A percentile compares a stretch with the other conserved stretches of the same genome.
These are phyloP conservation scores for Zoroaster sp. DNA, from an alignment of 53 echinoderm and acorn worm genomes.

Conservation along the genomic window DNA sequence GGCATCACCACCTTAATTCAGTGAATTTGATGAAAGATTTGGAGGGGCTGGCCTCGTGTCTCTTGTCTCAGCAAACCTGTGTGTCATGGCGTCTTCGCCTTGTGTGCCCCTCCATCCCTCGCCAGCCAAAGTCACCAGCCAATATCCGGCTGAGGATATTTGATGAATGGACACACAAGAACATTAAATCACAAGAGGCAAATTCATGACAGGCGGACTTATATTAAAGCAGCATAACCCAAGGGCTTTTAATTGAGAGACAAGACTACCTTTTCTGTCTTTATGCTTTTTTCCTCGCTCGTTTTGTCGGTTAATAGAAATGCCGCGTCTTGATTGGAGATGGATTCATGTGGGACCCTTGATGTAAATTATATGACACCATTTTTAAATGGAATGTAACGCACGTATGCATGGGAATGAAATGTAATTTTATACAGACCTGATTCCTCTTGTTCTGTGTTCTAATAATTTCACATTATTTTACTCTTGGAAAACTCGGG, in stretches of 20 bases:
- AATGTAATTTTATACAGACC: too few species aligned
- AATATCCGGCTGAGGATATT: slow-evolving; percentile 36
- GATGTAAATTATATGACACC: not conserved
- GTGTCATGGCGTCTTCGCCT: not conserved
- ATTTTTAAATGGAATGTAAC: not conserved
- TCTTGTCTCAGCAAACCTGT: not conserved
- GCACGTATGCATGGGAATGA: too few species aligned
- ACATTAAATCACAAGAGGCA: slow-evolving; percentile 11
- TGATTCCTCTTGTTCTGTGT: too few species aligned
- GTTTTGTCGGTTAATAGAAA: slow-evolving; percentile 12
- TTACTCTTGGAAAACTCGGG: too few species aligned
- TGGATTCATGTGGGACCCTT: not conserved
- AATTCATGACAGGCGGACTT: slow-evolving; percentile 13
- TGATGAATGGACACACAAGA: not conserved
- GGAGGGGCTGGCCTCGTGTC: not conserved
- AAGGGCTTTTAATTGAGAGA: slow-evolving; percentile 34
- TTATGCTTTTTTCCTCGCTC: not conserved
- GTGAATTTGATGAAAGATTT: not conserved
- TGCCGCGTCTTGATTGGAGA: not conserved
- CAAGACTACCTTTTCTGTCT: not conserved
- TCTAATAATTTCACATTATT: too few species aligned
- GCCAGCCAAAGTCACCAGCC: not conserved
- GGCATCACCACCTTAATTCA: not conserved
- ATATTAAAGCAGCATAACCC: not conserved
- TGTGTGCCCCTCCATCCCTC: not conserved